Base-by-base conservation (phyloP, 2,797 vertebrate species). In the Odontamblyopus lacepedii region DNA sequence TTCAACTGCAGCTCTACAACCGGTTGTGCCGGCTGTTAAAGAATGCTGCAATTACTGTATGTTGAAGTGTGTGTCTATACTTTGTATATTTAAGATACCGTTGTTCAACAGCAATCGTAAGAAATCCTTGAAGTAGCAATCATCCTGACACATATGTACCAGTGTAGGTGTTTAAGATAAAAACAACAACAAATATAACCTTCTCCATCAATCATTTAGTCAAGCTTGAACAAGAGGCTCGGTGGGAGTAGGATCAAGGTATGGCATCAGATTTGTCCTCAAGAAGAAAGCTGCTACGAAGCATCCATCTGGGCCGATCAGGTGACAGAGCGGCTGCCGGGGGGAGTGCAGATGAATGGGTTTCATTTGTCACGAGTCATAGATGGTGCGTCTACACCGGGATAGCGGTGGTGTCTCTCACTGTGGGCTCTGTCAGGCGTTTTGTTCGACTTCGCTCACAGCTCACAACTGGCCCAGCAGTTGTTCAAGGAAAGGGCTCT, bases 251-350 rank as follows among this genome's bases (percentile, higher is more conserved):
- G 75, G 71, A 86, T 85, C 80, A 86, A 89, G 88, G 87, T 84
- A 83, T 84, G 87, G 74, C 85, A 90, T 89, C 85, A 87, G 88
- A 90, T 90, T 89, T 90, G 86, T 91, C 91, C 90, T 86, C 73
- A 82, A 87, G 89, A 91, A 87, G 89, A 91, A 85, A 89, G 83
- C 85, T 83, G 83, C 83, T 81, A 85, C 78, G 83, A 87, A 79
- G 73, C 86, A 90, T 92, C 88, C 86, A 89, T 90, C 90, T 87
- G 86, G 78, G 50, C 75, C 80, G 87, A 91, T 84, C 77, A 81
- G 83, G 67, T 91, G 89, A 90, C 92, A 89, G 83, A 87, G 82
- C 64, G 79, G 82, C 70, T 70, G 84, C 89, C 88, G 41, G 16
- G 84, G 90, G 86, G 83, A 88, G 35, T 73, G 71, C 86, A 88